Evolutionary conservation across 2,113 vertebrate species (phyloP), one percentile per base, ranked within the genome.

Genomic region (Pterocles gutturalis): DNA sequence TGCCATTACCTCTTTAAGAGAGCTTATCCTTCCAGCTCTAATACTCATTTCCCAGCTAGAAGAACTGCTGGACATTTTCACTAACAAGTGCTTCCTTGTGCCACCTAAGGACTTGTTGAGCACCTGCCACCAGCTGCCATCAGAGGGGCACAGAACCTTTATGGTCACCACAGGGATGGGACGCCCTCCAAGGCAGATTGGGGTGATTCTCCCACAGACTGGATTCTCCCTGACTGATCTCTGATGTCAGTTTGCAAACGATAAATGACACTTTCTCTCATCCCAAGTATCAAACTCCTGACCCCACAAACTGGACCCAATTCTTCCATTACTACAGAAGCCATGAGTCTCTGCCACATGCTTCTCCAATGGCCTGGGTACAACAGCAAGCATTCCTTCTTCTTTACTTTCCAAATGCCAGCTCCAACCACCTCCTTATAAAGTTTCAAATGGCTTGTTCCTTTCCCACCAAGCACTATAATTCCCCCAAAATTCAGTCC

Each of bases 331-430:
- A 12, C 18, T 28, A 4, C 1, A 0, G 10, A 22, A 58, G 48
- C 16, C 26, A 33, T 1, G 0, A 26, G 1, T 12, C 18, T 33
- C 55, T 58, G 26, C 31, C 36, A 22, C 5, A 18, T 10, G 7
- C 24, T 75, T 66, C 72, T 57, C 57, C 15, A 48, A 2, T 13
- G 26, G 36, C 22, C 41, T 58, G 53, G 31, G 15, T 1, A 1
- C 21, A 54, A 53, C n/a, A 71, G 29, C 22, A 54, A 83, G 38
- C 1, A 0, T 38, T 29, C 26, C 53, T 82, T 73, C n/a, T 34
- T 24, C 66, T 66, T 72, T 36, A 17, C 45, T n/a, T 78, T 51
- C 75, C 66, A 49, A 73, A 48, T 6, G 2, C 41, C 65, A 82
- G 6, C 53, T 54, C 41, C 60, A 71, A 17, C 14, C 8, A 55